phyloP scores from a whole-genome alignment of 1,140 invertebrate species.

The Gonatopus flavifemur region DNA sequence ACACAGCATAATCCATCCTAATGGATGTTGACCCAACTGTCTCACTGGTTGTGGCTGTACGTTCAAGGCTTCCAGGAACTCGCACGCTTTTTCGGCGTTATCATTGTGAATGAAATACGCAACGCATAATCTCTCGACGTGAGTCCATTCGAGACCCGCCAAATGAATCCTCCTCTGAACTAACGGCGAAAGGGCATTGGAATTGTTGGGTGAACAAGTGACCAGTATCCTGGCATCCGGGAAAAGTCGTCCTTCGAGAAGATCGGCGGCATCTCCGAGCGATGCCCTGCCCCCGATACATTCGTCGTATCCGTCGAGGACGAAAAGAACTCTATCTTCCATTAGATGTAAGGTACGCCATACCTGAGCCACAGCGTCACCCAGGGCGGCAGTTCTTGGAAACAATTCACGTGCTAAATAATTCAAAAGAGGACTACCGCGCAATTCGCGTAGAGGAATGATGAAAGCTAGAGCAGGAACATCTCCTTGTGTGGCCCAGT shows the following conservation, averaged over 20 bases:
- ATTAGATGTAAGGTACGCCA: conserved; percentile 54
- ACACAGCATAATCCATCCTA: conserved; percentile 61
- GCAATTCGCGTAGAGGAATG: conserved; percentile 59
- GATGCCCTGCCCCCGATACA: conserved; percentile 47
- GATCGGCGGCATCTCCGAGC: conserved; percentile 55
- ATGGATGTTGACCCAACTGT: conserved; percentile 57
- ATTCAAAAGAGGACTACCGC: conserved; percentile 48
- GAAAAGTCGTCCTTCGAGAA: conserved; percentile 60
- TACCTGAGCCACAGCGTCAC: conserved; percentile 43
- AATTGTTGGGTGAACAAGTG: conserved; percentile 53
- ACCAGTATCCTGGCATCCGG: conserved; percentile 60
- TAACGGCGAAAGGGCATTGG: conserved; percentile 42
- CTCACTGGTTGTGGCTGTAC: conserved; percentile 43
- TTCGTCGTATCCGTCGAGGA: conserved; percentile 63
- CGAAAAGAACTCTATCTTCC: conserved; percentile 59
- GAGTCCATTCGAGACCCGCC: conserved; percentile 59
- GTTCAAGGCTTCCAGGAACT: conserved; percentile 42
- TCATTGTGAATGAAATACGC: conserved; percentile 58
- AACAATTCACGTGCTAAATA: conserved; percentile 59
- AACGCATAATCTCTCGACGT: conserved; percentile 56
- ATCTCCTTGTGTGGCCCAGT: conserved; percentile 59
- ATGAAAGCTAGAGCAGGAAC: conserved; percentile 57
- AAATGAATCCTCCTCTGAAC: conserved; percentile 56
- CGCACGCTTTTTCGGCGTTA: conserved; percentile 45
- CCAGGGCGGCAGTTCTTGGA: conserved; percentile 38